These are phyloP conservation scores for Polydrusus tereticollis DNA, from an alignment of 2,888 invertebrate species.

Conservation along the genomic window DNA sequence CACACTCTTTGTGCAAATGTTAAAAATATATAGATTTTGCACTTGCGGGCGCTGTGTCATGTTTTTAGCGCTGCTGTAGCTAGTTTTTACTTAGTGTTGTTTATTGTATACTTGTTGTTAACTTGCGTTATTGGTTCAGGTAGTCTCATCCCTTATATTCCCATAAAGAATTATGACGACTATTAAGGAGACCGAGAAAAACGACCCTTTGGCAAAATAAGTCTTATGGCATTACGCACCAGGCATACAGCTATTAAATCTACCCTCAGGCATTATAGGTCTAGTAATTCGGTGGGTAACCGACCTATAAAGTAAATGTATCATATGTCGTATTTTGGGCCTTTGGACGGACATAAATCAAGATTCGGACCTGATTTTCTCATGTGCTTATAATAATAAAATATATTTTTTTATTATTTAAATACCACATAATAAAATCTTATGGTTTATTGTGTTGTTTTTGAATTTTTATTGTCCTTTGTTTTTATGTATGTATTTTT, in stretches of 20 bases:
- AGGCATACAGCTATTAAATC: slow-evolving; percentile 5
- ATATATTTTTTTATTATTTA: too few relatives aligned
- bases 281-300: too few relatives aligned
- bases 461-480: background rate
- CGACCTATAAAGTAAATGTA: background rate
- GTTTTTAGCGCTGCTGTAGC: too few relatives aligned
- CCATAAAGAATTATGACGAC: background rate
- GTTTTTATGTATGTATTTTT: slow-evolving; percentile 49
- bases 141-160: background rate
- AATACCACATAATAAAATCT: too few relatives aligned
- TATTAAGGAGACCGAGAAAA: slow-evolving; percentile 7
- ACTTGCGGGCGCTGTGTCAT: too few relatives aligned
- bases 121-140: slow-evolving; percentile 10
- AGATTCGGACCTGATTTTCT: background rate
- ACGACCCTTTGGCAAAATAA: slow-evolving; percentile 27
- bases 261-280: background rate
- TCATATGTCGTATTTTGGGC: background rate
- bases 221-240: background rate
- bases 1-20: too few relatives aligned
- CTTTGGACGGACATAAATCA: background rate
- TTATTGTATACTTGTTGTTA: too few relatives aligned
- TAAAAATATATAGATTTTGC: too few relatives aligned
- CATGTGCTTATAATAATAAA: background rate
- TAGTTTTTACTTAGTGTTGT: too few relatives aligned
- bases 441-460: background rate